Evolutionary conservation across 2,888 invertebrate genomes (phyloP).

Genomic region (Chymomyza caudatula): DNA sequence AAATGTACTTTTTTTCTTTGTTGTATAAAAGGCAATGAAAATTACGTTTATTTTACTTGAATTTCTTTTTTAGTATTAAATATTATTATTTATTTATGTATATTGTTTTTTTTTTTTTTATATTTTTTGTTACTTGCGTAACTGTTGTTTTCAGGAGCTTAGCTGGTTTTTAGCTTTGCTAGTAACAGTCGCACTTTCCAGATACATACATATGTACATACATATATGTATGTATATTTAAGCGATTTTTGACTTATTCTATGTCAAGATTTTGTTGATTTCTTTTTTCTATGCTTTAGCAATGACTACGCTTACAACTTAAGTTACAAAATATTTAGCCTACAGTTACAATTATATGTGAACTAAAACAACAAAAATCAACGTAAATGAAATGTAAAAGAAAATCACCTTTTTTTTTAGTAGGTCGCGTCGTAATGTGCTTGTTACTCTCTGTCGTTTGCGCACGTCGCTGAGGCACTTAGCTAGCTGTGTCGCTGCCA

Average conservation of each 20-base stretch:
- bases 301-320: conserved; percentile 42
- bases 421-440: conserved; percentile 52
- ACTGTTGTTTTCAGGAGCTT: not conserved
- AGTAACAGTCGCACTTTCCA: no score
- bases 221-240: conserved; percentile 16
- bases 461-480: conserved; percentile 22
- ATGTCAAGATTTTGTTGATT: conserved; percentile 17
- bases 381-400: conserved; percentile 45
- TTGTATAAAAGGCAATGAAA: conserved; percentile 44
- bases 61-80: conserved; percentile 10
- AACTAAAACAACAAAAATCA: conserved; percentile 36
- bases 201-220: conserved; percentile 6
- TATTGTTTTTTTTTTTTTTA: conserved; percentile 5
- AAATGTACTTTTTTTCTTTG: conserved; percentile 33
- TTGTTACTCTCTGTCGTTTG: conserved; percentile 14
- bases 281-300: no score
- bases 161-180: conserved; percentile 6
- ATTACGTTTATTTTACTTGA: conserved; percentile 47
- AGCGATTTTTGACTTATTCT: conserved; percentile 14
- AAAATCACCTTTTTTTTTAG: conserved; percentile 66
- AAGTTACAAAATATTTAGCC: conserved; percentile 47
- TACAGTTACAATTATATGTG: conserved; percentile 44
- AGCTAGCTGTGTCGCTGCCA: not conserved
- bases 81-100: conserved; percentile 9
- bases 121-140: no score